These are phyloP conservation scores for Nylanderia fulva DNA, from an alignment of 1,140 invertebrate species.

Conservation along the genomic window DNA sequence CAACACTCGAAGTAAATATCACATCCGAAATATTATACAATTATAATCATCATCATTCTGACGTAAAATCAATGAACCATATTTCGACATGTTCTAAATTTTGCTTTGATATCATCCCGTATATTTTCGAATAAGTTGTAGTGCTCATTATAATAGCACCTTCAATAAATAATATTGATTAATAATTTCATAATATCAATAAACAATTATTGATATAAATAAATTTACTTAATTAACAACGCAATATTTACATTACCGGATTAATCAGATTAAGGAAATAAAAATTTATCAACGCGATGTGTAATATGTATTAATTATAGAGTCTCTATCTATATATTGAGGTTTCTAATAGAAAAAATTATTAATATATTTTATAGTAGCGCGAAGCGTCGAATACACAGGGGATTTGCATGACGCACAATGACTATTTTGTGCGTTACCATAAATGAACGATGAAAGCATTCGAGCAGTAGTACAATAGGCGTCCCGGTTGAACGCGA, in stretches of 20 bases:
- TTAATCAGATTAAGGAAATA: neutral
- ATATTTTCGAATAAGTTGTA: conserved; percentile 20
- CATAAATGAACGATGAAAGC: conserved; percentile 25
- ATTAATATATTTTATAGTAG: neutral
- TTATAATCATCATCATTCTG: conserved; percentile 54
- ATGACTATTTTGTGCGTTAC: conserved; percentile 1
- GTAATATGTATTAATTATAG: neutral
- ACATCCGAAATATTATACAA: conserved; percentile 46
- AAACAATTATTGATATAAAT: too few species aligned
- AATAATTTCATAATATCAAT: too few species aligned
- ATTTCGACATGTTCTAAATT: conserved; percentile 36
- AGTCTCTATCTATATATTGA: neutral
- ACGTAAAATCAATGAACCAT: conserved; percentile 49
- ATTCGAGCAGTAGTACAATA: neutral
- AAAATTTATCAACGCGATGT: neutral
- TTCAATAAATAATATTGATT: conserved; percentile 8
- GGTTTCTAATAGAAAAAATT: neutral
- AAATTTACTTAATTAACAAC: conserved; percentile 1
- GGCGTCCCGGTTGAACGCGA: neutral
- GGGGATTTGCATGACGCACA: neutral
- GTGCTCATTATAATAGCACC: neutral
- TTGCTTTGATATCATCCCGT: conserved; percentile 1
- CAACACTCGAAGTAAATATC: conserved; percentile 52
- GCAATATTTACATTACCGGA: neutral
- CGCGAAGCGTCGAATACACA: neutral